phyloP scores from a whole-genome alignment of 2,797 vertebrate genomes.

The Myoxocephalus aenaeus region DNA sequence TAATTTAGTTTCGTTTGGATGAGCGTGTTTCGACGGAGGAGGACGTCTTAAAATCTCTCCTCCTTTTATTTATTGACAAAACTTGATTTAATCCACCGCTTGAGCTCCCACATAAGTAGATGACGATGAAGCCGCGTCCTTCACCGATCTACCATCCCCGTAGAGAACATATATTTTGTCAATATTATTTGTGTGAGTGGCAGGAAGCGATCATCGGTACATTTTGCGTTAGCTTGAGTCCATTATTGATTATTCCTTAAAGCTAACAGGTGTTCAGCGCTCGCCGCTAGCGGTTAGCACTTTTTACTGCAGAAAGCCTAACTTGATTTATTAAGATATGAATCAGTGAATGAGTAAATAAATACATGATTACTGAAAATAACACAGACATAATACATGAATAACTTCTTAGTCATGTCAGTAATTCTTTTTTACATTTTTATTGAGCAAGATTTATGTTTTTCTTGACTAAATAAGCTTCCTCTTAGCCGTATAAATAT shows the following conservation, averaged over 20 bases:
- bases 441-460: not conserved
- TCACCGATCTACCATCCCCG: not conserved
- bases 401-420: not conserved
- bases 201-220: not conserved
- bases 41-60: conserved; percentile 6
- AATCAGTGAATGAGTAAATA: not conserved
- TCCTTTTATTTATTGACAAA: not conserved
- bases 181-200: not conserved
- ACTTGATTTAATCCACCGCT: not conserved
- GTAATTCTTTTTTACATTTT: not conserved
- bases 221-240: not conserved
- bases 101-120: not conserved
- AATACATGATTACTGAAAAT: not conserved
- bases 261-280: not conserved
- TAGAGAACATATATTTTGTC: not conserved
- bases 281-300: not conserved
- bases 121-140: not conserved
- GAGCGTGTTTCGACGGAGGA: not conserved
- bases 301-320: not conserved
- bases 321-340: not conserved
- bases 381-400: not conserved
- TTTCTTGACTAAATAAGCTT: not conserved
- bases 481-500: not conserved
- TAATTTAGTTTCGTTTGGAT: not conserved
- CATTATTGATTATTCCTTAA: not conserved